These are phyloP conservation scores for Halcyon chelicuti DNA, from an alignment of 2,797 vertebrate genomes.

Conservation along the genomic window DNA sequence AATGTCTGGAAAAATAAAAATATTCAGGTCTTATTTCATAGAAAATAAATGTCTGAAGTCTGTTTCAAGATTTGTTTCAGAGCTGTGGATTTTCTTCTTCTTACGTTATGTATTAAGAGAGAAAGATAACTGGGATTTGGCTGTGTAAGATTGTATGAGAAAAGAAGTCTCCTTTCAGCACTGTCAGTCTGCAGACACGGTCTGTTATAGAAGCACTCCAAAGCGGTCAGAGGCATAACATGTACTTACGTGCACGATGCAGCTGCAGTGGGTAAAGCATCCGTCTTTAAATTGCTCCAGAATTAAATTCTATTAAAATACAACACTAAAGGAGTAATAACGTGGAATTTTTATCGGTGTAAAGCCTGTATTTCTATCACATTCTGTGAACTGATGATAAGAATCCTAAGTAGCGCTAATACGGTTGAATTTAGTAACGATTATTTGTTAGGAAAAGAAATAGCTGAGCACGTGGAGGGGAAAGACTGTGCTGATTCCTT, in stretches of 20 bases:
- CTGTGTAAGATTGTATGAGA: background rate
- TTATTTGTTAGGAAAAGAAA: background rate
- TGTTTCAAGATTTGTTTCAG: background rate
- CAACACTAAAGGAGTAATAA: background rate
- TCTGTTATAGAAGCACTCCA: background rate
- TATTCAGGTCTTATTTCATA: background rate
- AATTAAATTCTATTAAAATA: background rate
- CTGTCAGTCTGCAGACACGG: background rate
- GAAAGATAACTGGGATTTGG: background rate
- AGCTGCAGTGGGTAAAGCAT: background rate
- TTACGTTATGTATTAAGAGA: background rate
- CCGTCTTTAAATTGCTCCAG: background rate
- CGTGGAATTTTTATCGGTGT: background rate
- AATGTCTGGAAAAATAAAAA: background rate
- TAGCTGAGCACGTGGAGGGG: background rate
- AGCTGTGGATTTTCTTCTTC: background rate
- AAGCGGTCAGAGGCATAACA: background rate
- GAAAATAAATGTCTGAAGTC: background rate
- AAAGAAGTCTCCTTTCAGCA: background rate
- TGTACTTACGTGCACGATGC: background rate
- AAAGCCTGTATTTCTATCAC: background rate
- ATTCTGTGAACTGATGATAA: background rate
- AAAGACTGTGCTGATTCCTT: accelerated
- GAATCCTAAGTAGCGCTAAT: background rate
- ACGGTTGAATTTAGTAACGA: background rate